phyloP scores from a whole-genome alignment of 2,888 invertebrate genomes.

The Nasonovia ribisnigri region DNA sequence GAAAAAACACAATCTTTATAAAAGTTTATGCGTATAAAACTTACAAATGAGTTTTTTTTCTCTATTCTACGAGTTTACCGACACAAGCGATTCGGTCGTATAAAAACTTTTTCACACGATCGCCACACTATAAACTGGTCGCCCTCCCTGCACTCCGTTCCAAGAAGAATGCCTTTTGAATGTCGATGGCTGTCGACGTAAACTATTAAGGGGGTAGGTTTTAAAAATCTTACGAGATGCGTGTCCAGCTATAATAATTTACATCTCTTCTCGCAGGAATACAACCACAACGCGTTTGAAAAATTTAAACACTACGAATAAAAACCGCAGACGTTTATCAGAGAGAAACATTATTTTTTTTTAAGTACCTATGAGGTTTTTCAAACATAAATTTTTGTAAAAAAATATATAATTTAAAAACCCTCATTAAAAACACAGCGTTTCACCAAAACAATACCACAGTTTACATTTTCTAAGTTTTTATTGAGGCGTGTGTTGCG shows the following conservation, averaged over 20 bases:
- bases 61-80: background rate
- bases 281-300: background rate
- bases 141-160: too few relatives aligned
- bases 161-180: background rate
- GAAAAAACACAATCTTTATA: constrained; percentile 31
- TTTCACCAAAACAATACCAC: background rate
- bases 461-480: background rate
- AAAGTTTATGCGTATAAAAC: constrained; percentile 26
- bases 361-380: background rate
- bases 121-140: background rate
- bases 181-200: background rate
- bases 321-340: background rate
- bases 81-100: constrained; percentile 13
- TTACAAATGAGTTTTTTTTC: constrained; percentile 32
- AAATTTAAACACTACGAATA: background rate
- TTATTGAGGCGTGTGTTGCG: background rate
- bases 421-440: background rate
- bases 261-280: background rate
- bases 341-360: background rate
- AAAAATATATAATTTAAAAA: background rate
- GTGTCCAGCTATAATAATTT: constrained; percentile 7
- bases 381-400: background rate
- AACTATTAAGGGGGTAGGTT: background rate
- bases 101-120: constrained; percentile 31
- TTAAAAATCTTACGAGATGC: background rate